Evolutionary conservation across 2,797 vertebrate species (phyloP).

Genomic region (Mustela erminea): DNA sequence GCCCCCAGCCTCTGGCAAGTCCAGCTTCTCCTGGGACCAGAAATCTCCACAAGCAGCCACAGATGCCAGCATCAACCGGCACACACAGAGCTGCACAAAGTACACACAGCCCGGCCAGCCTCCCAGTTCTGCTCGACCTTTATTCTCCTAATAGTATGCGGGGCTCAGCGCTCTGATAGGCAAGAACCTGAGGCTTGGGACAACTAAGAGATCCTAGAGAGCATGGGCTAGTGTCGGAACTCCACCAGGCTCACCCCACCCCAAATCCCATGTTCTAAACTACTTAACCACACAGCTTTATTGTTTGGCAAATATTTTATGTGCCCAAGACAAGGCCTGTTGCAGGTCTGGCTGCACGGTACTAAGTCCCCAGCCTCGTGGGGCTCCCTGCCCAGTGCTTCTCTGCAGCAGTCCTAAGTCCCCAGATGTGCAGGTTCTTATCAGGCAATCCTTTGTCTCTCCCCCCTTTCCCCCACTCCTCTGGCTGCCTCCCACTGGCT

Average conservation of each 20-base stretch:
- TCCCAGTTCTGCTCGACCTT: not conserved
- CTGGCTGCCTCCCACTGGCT: not conserved
- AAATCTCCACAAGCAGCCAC: rapidly evolving
- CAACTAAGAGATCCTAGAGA: not conserved
- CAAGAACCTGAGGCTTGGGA: not conserved
- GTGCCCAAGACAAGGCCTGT: too few species aligned
- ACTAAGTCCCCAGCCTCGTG: rapidly evolving
- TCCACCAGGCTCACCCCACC: not conserved
- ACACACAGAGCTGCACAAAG: not conserved
- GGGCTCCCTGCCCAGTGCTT: not conserved
- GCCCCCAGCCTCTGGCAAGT: not conserved
- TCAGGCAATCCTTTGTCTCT: not conserved
- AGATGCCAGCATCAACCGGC: too few species aligned
- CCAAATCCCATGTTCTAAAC: not conserved
- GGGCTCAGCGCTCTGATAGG: rapidly evolving
- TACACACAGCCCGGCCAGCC: not conserved
- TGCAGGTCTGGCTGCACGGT: not conserved
- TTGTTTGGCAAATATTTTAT: not conserved
- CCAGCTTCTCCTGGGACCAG: not conserved
- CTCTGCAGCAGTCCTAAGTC: not conserved
- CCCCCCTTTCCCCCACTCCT: rapidly evolving
- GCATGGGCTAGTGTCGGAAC: not conserved
- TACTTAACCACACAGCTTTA: rapidly evolving
- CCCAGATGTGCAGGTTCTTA: not conserved
- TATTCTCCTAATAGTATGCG: not conserved